Evolutionary conservation across 2,888 invertebrate species (phyloP).

Genomic region (Eugnorisma glareosa): DNA sequence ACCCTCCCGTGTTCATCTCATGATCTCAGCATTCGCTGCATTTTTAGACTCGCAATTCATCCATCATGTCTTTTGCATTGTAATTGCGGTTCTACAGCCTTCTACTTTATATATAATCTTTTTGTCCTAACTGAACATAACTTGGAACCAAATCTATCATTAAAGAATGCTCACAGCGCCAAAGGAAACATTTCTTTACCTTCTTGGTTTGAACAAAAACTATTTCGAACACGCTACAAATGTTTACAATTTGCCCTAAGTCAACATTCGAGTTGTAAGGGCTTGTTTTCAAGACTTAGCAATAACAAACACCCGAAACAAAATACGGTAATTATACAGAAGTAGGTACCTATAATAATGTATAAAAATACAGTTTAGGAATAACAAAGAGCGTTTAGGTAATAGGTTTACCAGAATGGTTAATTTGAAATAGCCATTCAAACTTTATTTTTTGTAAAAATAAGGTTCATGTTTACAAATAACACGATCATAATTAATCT

Average conservation of each 20-base stretch:
- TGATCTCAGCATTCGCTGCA: background rate
- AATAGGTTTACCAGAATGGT: background rate
- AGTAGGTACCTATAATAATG: constrained; percentile 30
- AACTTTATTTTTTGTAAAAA: background rate
- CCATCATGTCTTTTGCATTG: background rate
- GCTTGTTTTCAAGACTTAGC: constrained; percentile 43
- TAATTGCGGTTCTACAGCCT: background rate
- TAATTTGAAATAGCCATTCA: background rate
- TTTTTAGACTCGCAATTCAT: background rate
- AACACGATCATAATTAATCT: constrained; percentile 3
- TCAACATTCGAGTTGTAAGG: constrained; percentile 42
- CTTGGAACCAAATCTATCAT: background rate
- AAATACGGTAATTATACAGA: constrained; percentile 46
- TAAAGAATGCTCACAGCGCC: background rate
- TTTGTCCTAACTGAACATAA: background rate
- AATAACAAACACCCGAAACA: constrained; percentile 44
- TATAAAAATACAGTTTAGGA: background rate
- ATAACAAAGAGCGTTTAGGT: constrained; percentile 20
- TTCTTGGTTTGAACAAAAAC: constrained; percentile 34
- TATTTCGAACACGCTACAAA: constrained; percentile 35
- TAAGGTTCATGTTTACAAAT: constrained; percentile 11
- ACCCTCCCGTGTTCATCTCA: too few relatives aligned
- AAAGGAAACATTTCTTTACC: constrained; percentile 8
- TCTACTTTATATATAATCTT: background rate
- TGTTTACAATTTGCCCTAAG: constrained; percentile 50